Evolutionary conservation across 2,797 vertebrate species (phyloP).

Genomic region (Myripristis murdjan): DNA sequence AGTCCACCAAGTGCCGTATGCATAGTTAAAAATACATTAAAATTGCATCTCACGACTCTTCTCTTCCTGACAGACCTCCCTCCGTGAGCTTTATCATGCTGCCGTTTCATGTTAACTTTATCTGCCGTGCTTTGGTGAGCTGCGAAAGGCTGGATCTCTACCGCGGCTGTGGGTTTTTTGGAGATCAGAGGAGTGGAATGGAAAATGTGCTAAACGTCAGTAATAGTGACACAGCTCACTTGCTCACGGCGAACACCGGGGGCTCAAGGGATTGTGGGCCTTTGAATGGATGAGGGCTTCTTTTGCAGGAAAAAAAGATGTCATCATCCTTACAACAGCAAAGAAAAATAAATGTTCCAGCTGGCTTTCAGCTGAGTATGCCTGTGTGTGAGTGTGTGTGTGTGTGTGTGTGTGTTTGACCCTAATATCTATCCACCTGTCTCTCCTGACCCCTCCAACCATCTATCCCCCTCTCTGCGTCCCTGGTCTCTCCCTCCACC

Average conservation of each 20-base stretch:
- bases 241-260: slow-evolving; percentile 1
- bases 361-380: slow-evolving; percentile 56
- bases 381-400: slow-evolving; percentile 10
- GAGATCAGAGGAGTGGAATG: slow-evolving; percentile 54
- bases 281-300: slow-evolving; percentile 41
- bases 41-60: slow-evolving; percentile 11
- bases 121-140: slow-evolving; percentile 17
- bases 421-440: slow-evolving; percentile 42
- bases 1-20: background rate
- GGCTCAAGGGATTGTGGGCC: slow-evolving; percentile 56
- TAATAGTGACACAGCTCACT: slow-evolving; percentile 46
- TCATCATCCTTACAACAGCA: slow-evolving; percentile 47
- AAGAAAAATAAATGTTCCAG: slow-evolving; percentile 44
- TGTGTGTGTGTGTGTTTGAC: background rate
- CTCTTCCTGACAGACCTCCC: slow-evolving; percentile 10
- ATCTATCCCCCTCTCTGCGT: background rate
- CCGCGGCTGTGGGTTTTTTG: slow-evolving; percentile 26
- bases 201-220: slow-evolving; percentile 51
- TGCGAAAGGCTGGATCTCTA: slow-evolving; percentile 37
- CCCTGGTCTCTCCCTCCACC: background rate
- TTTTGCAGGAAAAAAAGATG: slow-evolving; percentile 33
- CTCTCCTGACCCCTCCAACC: background rate
- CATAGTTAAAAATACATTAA: slow-evolving; percentile 18
- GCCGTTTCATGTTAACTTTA: slow-evolving; percentile 46
- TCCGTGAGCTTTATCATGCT: slow-evolving; percentile 30